Base-by-base conservation (phyloP, 2,888 invertebrate species). In the Cerastoderma edule region DNA sequence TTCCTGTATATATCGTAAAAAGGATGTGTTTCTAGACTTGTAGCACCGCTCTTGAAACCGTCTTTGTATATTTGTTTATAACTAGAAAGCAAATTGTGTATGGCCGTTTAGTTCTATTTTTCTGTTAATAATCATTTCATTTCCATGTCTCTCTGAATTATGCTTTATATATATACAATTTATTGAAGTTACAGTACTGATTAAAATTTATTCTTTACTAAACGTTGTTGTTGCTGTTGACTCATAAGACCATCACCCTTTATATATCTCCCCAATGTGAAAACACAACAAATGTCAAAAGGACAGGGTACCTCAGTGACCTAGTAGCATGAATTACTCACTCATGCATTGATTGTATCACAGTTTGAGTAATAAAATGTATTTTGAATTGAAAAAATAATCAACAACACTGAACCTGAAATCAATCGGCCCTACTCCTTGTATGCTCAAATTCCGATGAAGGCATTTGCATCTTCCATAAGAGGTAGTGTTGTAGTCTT, bases 161-260 rank as follows among this genome's bases (percentile, higher is more conserved):
- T n/a, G n/a, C n/a, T 57, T n/a, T 57, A 57, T 57, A 22, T 32
- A 30, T 32, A 57, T 28, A 57, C 32, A 57, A 57, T n/a, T 28
- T 57, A 57, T 57, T 57, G 32, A 24, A 57, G 57, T 57, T 57
- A 57, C 28, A 57, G 57, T n/a, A 33, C 57, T 33, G 28, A 57
- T 33, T 57, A 57, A 57, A 57, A 32, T 57, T 28, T 57, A 57
- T 57, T 57, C 57, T 57, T 57, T 24, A 32, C 32, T 33, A 32
- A 32, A 57, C 13, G 0, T 19, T 28, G 16, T 30, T 57, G 16
- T 2, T 30, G 32, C n/a, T 1, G 1, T 56, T 56, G 27, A 30
- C 16, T 56, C 2, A 28, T 28, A 28, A 4, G 10, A 22, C 24
- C 5, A n/a, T 53, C 24, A 2, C 53, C 5, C 2, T 24, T 53